Percentiles rank a stretch among this genome's conserved stretches.
Evolutionary conservation across 2,797 vertebrate genomes (phyloP).

Genomic region (Neosalanx taihuensis): DNA sequence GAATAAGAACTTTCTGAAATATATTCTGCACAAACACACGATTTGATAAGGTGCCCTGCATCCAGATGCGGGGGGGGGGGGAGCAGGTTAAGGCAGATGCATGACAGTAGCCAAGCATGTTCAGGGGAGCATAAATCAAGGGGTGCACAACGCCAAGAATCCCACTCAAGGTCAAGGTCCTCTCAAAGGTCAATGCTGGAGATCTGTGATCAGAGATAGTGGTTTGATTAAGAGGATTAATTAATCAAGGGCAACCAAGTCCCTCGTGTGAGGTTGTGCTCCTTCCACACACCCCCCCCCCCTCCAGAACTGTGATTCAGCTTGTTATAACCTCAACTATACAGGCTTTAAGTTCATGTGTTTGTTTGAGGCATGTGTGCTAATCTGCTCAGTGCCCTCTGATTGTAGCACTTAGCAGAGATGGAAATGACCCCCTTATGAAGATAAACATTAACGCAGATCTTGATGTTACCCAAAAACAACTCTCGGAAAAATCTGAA

Average conservation of each 20-base stretch:
- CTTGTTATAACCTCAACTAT: constrained; percentile 41
- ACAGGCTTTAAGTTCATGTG: constrained; percentile 29
- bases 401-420: constrained; percentile 46
- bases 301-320: constrained; percentile 36
- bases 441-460: constrained; percentile 37
- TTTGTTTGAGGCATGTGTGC: constrained; percentile 49
- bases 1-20: not conserved
- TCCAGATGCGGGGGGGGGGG: not conserved
- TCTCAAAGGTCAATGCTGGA: constrained; percentile 48
- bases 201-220: constrained; percentile 25
- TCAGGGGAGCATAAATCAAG: constrained; percentile 43
- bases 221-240: constrained; percentile 60
- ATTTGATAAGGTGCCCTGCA: not conserved
- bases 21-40: too few relatives aligned
- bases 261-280: constrained; percentile 35
- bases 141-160: constrained; percentile 26
- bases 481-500: constrained; percentile 55
- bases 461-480: constrained; percentile 45
- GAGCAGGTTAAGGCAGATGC: constrained; percentile 22
- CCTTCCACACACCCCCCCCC: constrained; percentile 19
- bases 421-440: constrained; percentile 38
- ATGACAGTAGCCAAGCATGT: constrained; percentile 40
- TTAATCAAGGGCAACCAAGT: constrained; percentile 21
- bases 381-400: constrained; percentile 49
- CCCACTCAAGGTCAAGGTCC: not conserved